Evolutionary conservation across 1,140 invertebrate genomes (phyloP).

Genomic region (Holotrichia oblita): DNA sequence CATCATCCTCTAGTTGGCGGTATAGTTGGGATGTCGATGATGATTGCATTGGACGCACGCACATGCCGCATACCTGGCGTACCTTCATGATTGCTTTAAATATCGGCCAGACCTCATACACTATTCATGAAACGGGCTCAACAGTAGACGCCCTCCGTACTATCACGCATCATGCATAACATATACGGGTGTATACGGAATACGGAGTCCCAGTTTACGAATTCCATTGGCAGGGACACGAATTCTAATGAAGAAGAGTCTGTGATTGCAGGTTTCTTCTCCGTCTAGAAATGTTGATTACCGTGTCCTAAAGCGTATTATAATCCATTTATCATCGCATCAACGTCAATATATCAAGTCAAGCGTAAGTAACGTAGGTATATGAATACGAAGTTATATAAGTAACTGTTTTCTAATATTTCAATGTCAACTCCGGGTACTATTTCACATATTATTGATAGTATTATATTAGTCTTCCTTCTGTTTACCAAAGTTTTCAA

Average conservation of each 20-base stretch:
- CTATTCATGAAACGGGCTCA: slow-evolving; percentile 45
- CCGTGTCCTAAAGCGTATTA: no score
- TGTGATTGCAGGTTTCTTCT: background rate
- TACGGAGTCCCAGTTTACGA: background rate
- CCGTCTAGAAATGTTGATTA: no score
- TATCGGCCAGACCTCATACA: slow-evolving; percentile 45
- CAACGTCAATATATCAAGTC: no score
- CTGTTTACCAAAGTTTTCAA: no score
- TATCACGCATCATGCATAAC: background rate
- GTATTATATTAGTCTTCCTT: no score
- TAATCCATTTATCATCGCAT: no score
- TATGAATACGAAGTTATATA: no score
- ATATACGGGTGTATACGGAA: background rate
- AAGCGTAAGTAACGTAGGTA: no score
- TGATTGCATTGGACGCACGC: slow-evolving; percentile 47
- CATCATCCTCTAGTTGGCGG: background rate
- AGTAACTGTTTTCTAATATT: no score
- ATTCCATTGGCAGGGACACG: background rate
- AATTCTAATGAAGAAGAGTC: background rate
- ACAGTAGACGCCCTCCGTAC: background rate
- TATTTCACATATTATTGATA: no score
- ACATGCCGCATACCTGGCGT: slow-evolving; percentile 47
- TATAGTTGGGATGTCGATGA: slow-evolving; percentile 29
- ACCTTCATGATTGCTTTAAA: slow-evolving; percentile 49
- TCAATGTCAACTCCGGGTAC: no score